Conservation (phyloP, 2,113 vertebrate species). For the Zosterops lateralis region DNA sequence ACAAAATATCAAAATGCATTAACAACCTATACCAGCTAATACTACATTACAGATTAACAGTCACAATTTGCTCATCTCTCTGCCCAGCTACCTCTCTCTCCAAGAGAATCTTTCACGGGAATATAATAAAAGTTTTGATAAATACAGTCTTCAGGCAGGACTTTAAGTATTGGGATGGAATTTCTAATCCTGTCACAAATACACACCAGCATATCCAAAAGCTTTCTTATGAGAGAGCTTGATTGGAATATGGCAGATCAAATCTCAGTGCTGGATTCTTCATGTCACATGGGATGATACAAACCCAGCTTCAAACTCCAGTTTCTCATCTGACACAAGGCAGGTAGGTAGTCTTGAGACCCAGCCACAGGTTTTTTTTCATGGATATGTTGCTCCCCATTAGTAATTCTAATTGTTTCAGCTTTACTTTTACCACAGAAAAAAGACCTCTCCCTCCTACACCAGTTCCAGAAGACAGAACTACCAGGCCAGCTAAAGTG, state of each 20-base stretch:
- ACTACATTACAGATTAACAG: background rate
- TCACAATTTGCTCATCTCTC: background rate
- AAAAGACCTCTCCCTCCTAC: background rate
- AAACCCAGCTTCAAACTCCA: background rate
- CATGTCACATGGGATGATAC: background rate
- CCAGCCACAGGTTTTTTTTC: background rate
- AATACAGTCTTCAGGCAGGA: background rate
- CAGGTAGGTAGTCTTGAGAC: background rate
- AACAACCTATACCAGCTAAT: background rate
- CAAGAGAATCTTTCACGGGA: background rate
- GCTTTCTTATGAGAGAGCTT: background rate
- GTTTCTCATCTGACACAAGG: background rate
- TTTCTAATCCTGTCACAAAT: background rate
- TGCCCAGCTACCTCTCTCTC: background rate
- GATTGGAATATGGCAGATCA: background rate
- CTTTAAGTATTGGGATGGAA: background rate
- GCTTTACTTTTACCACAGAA: background rate
- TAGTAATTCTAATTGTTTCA: background rate
- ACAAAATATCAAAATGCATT: background rate
- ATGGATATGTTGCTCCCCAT: background rate
- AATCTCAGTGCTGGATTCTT: background rate
- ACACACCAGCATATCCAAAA: background rate
- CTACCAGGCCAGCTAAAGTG: background rate
- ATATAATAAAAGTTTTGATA: background rate
- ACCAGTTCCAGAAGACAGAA: background rate